Conservation (phyloP, 2,797 vertebrate genomes). For the Tragopan temminckii region DNA sequence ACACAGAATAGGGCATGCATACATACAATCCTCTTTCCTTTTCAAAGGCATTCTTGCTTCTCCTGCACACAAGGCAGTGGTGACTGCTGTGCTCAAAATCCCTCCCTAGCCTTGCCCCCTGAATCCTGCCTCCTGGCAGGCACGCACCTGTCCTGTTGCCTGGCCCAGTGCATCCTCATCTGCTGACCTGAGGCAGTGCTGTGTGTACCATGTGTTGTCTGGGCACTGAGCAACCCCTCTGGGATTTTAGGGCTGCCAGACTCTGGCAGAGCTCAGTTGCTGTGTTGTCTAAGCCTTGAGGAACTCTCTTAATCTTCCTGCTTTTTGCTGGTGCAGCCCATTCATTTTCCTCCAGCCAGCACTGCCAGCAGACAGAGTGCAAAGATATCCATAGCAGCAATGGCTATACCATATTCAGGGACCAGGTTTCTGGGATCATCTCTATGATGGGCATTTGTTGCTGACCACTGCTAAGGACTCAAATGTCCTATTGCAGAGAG, state of each 20-base stretch:
- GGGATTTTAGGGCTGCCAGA: neutral
- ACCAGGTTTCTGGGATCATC: neutral
- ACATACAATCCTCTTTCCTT: neutral
- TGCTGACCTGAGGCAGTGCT: neutral
- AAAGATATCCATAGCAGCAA: neutral
- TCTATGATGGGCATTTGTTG: neutral
- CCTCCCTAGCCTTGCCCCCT: neutral
- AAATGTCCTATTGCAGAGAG: neutral
- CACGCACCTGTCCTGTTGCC: accelerated
- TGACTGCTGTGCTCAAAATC: neutral
- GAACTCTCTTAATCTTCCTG: neutral
- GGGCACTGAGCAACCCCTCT: neutral
- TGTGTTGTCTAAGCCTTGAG: neutral
- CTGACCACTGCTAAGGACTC: neutral
- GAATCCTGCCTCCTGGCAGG: neutral
- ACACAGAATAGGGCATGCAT: accelerated
- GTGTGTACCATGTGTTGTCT: neutral
- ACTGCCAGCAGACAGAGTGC: neutral
- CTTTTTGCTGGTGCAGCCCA: neutral
- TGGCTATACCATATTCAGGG: too few relatives aligned
- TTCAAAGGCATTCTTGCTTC: neutral
- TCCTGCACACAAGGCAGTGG: neutral
- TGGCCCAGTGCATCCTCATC: neutral
- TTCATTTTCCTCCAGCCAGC: neutral
- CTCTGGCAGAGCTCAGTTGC: neutral